phyloP scores from a whole-genome alignment of 2,797 vertebrate genomes.

The Catharus ustulatus region DNA sequence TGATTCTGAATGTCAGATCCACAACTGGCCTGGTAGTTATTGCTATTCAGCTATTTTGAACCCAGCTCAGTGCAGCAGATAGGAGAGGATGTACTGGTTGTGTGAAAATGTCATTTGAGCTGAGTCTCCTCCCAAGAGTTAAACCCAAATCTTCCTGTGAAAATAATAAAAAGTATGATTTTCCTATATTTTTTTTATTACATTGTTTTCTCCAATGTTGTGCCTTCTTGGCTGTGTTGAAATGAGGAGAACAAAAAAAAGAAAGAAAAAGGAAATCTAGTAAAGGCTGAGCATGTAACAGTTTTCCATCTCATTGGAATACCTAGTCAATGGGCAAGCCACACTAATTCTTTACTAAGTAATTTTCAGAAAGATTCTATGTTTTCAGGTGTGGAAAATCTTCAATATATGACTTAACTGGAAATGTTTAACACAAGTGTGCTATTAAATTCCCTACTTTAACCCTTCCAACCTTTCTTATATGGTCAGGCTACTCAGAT shows the following conservation, averaged over 20 bases:
- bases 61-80: background rate
- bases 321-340: background rate
- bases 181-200: background rate
- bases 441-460: background rate
- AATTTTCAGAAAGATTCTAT: background rate
- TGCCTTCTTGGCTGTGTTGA: background rate
- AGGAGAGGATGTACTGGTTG: constrained; percentile 14
- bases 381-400: background rate
- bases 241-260: background rate
- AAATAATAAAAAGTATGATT: background rate
- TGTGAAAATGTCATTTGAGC: constrained; percentile 38
- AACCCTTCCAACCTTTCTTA: background rate
- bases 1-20: constrained; percentile 68
- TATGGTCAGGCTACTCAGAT: background rate
- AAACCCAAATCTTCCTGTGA: background rate
- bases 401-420: background rate
- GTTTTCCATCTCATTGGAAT: background rate
- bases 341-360: background rate
- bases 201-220: background rate
- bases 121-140: background rate
- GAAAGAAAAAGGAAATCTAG: background rate
- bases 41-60: constrained; percentile 59
- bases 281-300: background rate
- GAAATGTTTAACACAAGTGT: background rate
- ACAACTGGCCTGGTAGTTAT: constrained; percentile 58